A percentile compares a stretch with the other conserved stretches of the same genome.
Evolutionary conservation across 2,113 vertebrate genomes (phyloP).

Genomic region (Mustela nigripes): DNA sequence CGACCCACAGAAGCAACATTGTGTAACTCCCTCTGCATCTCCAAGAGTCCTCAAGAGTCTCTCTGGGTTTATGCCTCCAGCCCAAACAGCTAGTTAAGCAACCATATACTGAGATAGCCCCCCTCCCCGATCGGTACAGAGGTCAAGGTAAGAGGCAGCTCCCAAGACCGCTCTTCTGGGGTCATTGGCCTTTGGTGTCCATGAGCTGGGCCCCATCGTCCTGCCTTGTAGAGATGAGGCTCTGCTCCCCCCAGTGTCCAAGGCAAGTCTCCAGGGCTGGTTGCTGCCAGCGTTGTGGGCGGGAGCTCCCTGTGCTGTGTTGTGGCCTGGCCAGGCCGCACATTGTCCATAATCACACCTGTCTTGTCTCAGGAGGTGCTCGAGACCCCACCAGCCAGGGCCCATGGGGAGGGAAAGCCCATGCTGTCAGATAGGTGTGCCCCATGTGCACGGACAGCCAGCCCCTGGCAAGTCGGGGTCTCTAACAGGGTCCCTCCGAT

Average conservation of each 20-base stretch:
- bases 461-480: background rate
- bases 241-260: background rate
- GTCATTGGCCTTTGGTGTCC: background rate
- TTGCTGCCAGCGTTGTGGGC: no score
- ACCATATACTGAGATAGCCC: background rate
- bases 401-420: background rate
- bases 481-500: background rate
- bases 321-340: accelerated
- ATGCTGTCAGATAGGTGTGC: background rate
- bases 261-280: background rate
- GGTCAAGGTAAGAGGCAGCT: background rate
- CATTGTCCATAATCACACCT: accelerated
- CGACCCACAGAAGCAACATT: background rate
- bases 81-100: background rate
- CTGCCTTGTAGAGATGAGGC: background rate
- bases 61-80: background rate
- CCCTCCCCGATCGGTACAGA: background rate
- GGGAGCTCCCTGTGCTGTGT: accelerated
- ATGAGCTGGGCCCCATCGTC: background rate
- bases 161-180: background rate
- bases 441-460: background rate
- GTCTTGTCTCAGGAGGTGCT: background rate
- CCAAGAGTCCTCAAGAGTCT: background rate
- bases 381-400: accelerated
- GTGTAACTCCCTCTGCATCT: background rate